phyloP scores from a whole-genome alignment of 2,797 vertebrate species.

The Dermochelys coriacea region DNA sequence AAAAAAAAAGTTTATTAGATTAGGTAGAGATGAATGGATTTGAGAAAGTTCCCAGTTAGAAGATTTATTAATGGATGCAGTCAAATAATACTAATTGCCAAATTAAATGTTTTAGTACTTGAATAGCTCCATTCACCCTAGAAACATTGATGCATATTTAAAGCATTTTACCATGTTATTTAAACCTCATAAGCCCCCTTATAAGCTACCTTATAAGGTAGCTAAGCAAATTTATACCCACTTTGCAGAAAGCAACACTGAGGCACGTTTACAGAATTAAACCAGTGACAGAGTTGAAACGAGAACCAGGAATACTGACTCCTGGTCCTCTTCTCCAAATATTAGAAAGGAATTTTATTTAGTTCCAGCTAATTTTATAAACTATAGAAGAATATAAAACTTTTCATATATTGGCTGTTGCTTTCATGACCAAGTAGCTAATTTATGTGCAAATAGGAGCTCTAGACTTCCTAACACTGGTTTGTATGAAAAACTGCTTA shows the following conservation, averaged over 20 bases:
- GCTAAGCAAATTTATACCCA: neutral
- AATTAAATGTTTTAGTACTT: neutral
- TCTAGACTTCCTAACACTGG: neutral
- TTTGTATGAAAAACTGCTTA: neutral
- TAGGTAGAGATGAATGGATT: neutral
- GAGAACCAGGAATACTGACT: neutral
- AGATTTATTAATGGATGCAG: neutral
- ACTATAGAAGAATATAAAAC: neutral
- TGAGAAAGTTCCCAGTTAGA: neutral
- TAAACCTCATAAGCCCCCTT: neutral
- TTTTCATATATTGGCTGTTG: neutral
- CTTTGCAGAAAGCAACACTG: neutral
- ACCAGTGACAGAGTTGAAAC: neutral
- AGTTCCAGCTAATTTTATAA: neutral
- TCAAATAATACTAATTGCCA: neutral
- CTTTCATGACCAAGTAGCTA: neutral
- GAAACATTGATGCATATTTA: neutral
- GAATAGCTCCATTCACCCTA: neutral
- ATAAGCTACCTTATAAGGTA: too few relatives aligned
- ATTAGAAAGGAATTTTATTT: neutral
- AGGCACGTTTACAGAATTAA: neutral
- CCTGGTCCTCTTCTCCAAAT: neutral
- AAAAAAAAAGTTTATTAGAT: neutral
- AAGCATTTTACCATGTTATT: neutral
- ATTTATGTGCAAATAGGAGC: neutral